Evolutionary conservation across 2,888 invertebrate genomes (phyloP), one percentile per base, ranked within the genome.

Genomic region (Orgyia antiqua): DNA sequence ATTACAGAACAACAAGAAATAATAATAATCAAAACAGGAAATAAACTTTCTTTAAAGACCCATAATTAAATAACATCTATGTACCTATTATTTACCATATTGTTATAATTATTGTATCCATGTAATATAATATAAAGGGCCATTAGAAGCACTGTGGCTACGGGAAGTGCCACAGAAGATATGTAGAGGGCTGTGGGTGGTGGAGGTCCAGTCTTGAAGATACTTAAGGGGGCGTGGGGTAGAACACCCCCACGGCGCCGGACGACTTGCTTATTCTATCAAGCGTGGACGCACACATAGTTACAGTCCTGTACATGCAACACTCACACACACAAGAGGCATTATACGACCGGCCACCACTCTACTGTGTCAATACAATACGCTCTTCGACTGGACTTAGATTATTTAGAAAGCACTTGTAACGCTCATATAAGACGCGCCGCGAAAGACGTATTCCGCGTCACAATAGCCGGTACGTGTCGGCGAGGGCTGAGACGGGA

Each of bases 381-480:
- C 86, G 76, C 82, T 84, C 86, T 82, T 82, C 83, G 74, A 66
- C 83, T 79, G 86, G 87, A 87, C 87, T 87, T 84, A 86, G 87
- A 87, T 87, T 87, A 87, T 87, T 87, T 87, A 87, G 87, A 87
- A 87, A 87, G 87, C 87, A 87, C 87, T 87, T 87, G 84, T 87
- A 87, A 86, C 79, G 84, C 80, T 87, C 87, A 87, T 87, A 87
- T 87, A 87, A 87, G 86, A 84, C 77, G 79, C 77, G 75, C 68
- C 76, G 71, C 73, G 73, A 74, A 83, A 86, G 84, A 82, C 75
- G 79, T 75, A 75, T 77, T 75, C 70, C 56, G 68, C 80, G 82
- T 84, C 79, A 86, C 86, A 86, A 86, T 86, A 78, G 86, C 72
- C 72, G 58, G 71, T 74, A 86, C 86, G 84, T 86, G 86, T 84